Conservation (phyloP, 1,140 invertebrate genomes). For the Littorina saxatilis region DNA sequence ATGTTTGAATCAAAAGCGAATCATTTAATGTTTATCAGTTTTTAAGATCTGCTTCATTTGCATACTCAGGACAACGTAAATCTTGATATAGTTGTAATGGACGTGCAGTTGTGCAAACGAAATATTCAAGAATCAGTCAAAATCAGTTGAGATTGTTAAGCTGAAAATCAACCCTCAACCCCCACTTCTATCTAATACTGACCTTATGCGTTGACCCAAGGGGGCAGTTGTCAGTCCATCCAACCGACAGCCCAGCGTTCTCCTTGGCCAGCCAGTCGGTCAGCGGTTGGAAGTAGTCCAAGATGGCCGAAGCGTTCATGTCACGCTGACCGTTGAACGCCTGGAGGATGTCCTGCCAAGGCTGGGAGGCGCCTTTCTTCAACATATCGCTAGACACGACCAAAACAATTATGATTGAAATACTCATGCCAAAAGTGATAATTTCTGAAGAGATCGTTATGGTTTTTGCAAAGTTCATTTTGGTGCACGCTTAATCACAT, state of each 20-base stretch:
- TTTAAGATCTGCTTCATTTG: no score
- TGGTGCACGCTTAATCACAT: background rate
- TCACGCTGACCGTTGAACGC: constrained; percentile 84
- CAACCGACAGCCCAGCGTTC: constrained; percentile 56
- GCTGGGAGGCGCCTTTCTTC: constrained; percentile 85
- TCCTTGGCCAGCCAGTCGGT: constrained; percentile 83
- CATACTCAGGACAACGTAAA: no score
- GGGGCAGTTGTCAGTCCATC: constrained; percentile 52
- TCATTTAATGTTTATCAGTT: no score
- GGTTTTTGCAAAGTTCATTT: background rate
- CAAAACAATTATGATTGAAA: no score
- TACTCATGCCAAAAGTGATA: no score
- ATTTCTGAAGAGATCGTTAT: background rate
- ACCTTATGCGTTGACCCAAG: constrained; percentile 23
- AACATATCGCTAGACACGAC: constrained; percentile 88
- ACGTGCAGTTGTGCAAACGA: no score
- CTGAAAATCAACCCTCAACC: no score
- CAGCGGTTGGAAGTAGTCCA: constrained; percentile 77
- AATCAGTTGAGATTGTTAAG: no score
- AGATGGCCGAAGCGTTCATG: constrained; percentile 83
- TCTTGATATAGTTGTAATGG: no score
- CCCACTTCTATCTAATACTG: no score
- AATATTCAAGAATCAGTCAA: no score
- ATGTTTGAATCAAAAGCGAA: no score
- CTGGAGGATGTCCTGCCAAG: constrained; percentile 89